Base-by-base conservation (phyloP, 2,888 invertebrate genomes). In the Bibio marci region DNA sequence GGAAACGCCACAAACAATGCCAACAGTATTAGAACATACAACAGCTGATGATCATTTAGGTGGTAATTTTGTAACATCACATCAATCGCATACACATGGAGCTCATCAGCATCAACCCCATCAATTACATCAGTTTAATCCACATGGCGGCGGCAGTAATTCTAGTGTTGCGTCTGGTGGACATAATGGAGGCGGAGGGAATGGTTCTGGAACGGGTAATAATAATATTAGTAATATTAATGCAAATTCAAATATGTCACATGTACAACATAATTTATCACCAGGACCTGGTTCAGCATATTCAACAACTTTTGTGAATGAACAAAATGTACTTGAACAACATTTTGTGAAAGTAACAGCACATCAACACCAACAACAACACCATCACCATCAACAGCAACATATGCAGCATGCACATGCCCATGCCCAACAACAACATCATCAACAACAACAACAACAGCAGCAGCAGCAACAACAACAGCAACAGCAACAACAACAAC, bases 1-100 rank as follows among this genome's bases (percentile, higher is more conserved):
- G 85, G 85, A 86, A 53, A 71, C 58, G 45, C 65, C 65, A 2
- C 64, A 69, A 11, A 63, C 69, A 4, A 78, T 76, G 76, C 74
- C 76, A 13, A 72, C 76, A 1, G 76, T 74, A 14, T 71, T 71
- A 15, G 77, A 78, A 51, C 69, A 69, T 47, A 59, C 62, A 40
- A 30, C 30, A 4, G 26, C 36, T 12, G 30, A 31, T 17, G 33
- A 25, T 15, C 38, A 38, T 32, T 33, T 36, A 32, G 33, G 39
- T 32, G 48, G 46, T 17, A 36, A 43, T 25, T 51, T 49, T 39
- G 45, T 46, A 22, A 42, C 57, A 19, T 52, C 52, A 28, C 52
- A 54, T 34, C 50, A 56, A 41, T 11, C 32, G 15, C 32, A 32
- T 32, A 14, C 17, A 10, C 19, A 19, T 34, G 12, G n/a, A 34